These are phyloP conservation scores for Indicator indicator DNA, from an alignment of 2,113 vertebrate genomes.

Conservation along the genomic window DNA sequence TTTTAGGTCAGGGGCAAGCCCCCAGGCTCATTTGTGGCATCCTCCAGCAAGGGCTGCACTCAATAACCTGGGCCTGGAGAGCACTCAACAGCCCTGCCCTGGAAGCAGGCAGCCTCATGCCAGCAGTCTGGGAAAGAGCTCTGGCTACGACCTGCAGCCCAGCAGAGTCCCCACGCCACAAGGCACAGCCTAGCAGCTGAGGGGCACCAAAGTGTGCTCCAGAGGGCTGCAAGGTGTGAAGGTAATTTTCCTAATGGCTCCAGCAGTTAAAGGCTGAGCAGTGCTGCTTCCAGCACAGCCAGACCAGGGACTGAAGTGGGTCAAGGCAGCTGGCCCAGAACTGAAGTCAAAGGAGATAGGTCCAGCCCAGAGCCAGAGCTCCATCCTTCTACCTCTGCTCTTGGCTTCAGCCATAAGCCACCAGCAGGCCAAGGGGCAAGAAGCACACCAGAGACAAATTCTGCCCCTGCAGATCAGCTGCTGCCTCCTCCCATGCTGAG, in stretches of 20 bases:
- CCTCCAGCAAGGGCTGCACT: neutral
- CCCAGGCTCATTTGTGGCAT: fast-evolving
- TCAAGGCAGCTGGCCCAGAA: neutral
- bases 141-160: fast-evolving
- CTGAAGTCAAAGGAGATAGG: neutral
- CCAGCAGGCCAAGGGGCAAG: fast-evolving
- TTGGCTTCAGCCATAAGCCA: neutral
- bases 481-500: neutral
- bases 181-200: neutral
- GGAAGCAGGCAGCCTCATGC: neutral
- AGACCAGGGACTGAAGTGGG: neutral
- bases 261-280: conserved; percentile 33
- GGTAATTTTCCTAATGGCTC: neutral
- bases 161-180: fast-evolving
- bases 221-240: neutral
- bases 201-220: neutral
- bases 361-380: neutral
- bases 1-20: neutral
- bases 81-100: neutral
- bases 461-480: neutral
- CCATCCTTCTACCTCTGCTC: neutral
- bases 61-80: neutral
- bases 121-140: neutral
- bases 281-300: neutral
- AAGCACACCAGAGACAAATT: fast-evolving